A percentile compares a stretch with the other conserved stretches of the same genome.
These are phyloP conservation scores for Crepidodera aurea DNA, from an alignment of 2,888 invertebrate genomes.

Conservation along the genomic window DNA sequence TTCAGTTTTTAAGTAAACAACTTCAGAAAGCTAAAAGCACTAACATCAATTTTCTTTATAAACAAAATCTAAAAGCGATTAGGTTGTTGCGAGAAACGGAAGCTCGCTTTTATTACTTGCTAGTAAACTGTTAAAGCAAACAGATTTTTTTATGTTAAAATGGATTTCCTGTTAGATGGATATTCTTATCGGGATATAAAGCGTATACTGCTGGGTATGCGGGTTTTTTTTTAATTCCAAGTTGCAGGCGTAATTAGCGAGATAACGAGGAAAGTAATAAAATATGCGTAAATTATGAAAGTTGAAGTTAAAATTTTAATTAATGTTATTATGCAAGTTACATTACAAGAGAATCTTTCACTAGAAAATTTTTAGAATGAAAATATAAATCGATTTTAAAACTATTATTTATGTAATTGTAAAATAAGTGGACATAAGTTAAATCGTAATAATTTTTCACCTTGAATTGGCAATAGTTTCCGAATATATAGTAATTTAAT, in stretches of 20 bases:
- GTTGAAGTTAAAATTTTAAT: no score
- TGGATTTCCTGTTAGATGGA: constrained; percentile 3
- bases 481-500: no score
- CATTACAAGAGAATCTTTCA: no score
- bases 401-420: no score
- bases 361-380: no score
- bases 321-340: no score
- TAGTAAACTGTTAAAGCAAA: constrained; percentile 8
- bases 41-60: neutral
- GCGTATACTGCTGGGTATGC: constrained; percentile 1
- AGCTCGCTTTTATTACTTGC: constrained; percentile 4
- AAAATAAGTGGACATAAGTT: no score
- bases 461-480: no score
- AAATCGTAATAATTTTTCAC: no score
- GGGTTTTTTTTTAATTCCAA: constrained; percentile 1
- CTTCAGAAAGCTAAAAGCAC: neutral
- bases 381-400: no score
- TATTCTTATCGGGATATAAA: constrained; percentile 1
- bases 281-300: constrained; percentile 1
- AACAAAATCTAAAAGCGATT: neutral
- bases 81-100: neutral
- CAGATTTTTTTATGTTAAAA: neutral
- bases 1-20: neutral
- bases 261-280: constrained; percentile 4
- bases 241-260: neutral